Evolutionary conservation across 2,113 vertebrate genomes (phyloP).

Genomic region (Nymphicus hollandicus): DNA sequence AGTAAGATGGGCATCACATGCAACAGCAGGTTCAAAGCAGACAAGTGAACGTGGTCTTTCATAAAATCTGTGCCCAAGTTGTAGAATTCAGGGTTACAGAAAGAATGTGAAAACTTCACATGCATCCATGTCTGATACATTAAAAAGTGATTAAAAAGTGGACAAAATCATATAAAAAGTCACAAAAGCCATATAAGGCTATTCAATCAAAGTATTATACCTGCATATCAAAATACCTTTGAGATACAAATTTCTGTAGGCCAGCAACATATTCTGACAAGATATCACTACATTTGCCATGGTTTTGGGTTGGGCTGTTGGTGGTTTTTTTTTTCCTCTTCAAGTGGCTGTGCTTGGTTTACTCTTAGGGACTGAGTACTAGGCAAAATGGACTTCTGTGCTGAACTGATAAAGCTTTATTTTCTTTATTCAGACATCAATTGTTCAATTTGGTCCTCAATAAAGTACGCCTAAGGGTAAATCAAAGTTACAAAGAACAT

Average conservation of each 20-base stretch:
- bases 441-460: not conserved
- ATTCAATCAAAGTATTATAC: not conserved
- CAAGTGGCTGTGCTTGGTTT: not conserved
- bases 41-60: not conserved
- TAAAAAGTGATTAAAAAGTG: not conserved
- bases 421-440: not conserved
- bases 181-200: no score
- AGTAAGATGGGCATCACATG: not conserved
- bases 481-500: not conserved
- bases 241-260: not conserved
- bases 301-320: not conserved
- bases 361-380: not conserved
- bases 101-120: not conserved
- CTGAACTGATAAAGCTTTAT: not conserved
- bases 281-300: not conserved
- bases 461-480: not conserved
- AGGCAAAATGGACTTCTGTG: not conserved
- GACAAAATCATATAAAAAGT: not conserved
- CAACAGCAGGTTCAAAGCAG: not conserved
- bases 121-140: not conserved
- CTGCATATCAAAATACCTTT: not conserved
- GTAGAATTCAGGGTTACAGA: not conserved
- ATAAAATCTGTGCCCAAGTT: not conserved
- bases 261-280: not conserved
- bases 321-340: not conserved